Evolutionary conservation across 64 coral and sea anemone genomes (phyloP), one percentile per base, ranked within the genome.

Genomic region (Pocillopora damicornis): DNA sequence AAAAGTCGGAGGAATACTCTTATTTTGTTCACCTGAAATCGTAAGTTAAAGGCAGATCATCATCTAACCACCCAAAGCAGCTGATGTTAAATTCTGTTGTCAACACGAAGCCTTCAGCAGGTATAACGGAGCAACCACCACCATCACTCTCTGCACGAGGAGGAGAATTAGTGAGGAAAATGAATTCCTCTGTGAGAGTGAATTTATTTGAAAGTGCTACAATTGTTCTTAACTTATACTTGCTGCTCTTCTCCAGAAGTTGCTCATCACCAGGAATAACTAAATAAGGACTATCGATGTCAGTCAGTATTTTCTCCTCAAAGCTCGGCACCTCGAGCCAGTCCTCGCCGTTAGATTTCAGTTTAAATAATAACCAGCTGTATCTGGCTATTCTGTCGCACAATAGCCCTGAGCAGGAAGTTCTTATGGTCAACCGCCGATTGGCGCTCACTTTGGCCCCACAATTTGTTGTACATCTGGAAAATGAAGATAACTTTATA

Each of bases 401-500:
- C 37, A 78, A 67, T 0, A 87, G 69, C 76, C 94, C 94, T 64
- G 64, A 76, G 76, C 94, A 96, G 0, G 84, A 83, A 11, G 91
- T 62, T 64, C 87, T 88, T 17, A 96, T 23, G 15, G 80, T 81
- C 59, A 90, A 67, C 15, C 94, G 88, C 75, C 80, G 78, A 11
- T 88, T 75, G 17, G 68, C 89, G 25, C 81, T 96, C 9, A 96
- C 82, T 76, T 79, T 88, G 4, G 23, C 45, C 23, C 82, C 91
- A 61, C 94, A 96, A 8, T 96, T 96, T 17, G 81, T 69, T 8
- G 36, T 66, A 23, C 94, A 96, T 67, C 94, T 95, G 73, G 35
- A 20, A 82, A 30, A 30, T 30, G 30, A 30, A 30, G 30, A 30
- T 30, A 30, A 30, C 30, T 30, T 30, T 30, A 30, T 30, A 30